These are phyloP conservation scores for Phallusia fumigata DNA, from an alignment of 23 tunicate species.

Conservation along the genomic window DNA sequence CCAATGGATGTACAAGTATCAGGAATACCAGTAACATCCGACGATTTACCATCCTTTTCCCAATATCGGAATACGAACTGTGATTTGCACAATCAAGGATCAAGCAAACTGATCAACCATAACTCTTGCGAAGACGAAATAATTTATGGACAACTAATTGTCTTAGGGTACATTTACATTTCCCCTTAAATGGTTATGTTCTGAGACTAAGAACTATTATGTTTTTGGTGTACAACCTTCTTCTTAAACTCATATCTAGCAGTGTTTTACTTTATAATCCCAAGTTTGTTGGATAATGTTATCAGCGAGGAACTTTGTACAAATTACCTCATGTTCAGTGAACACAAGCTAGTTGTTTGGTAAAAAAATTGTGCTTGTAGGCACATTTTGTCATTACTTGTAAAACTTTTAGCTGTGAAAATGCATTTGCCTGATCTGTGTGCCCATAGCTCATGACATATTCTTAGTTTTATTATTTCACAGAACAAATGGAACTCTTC, in stretches of 20 bases:
- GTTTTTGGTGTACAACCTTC: too few relatives aligned
- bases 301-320: too few relatives aligned
- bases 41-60: background rate
- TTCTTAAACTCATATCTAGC: too few relatives aligned
- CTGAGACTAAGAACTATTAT: too few relatives aligned
- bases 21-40: slow-evolving; percentile 1
- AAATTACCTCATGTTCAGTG: too few relatives aligned
- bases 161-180: slow-evolving; percentile 39
- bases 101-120: background rate
- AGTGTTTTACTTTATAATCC: too few relatives aligned
- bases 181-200: too few relatives aligned
- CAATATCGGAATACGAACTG: background rate
- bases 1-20: slow-evolving; percentile 1
- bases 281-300: too few relatives aligned
- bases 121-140: slow-evolving; percentile 18
- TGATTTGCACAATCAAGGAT: background rate
- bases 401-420: too few relatives aligned
- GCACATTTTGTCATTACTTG: too few relatives aligned
- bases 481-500: slow-evolving; percentile 85
- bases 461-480: background rate
- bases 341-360: too few relatives aligned
- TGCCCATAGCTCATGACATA: background rate
- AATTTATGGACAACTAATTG: slow-evolving; percentile 59
- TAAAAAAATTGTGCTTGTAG: too few relatives aligned
- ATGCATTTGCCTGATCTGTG: background rate